phyloP scores from a whole-genome alignment of 53 echinoderm and acorn worm genomes.

The Astropecten irregularis region DNA sequence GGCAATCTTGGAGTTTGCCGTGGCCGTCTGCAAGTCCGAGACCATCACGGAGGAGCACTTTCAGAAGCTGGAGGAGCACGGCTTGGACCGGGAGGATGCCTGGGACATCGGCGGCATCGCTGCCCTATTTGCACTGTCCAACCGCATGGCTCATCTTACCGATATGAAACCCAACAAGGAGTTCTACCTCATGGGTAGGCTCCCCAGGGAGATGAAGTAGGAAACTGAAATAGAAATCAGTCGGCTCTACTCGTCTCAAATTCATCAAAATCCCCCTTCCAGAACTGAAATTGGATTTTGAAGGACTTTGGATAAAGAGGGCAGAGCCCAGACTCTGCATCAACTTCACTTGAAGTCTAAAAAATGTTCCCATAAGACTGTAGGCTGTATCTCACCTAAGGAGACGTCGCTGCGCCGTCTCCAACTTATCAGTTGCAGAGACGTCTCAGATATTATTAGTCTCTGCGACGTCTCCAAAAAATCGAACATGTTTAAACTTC shows the following conservation, averaged over 20 bases:
- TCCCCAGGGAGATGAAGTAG: constrained; percentile 76
- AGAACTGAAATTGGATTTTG: no score
- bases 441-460: no score
- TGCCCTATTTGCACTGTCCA: constrained; percentile 89
- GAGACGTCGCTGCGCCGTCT: no score
- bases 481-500: no score
- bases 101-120: constrained; percentile 90
- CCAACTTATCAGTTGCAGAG: no score
- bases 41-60: constrained; percentile 77
- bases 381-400: no score
- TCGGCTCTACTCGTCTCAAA: neutral
- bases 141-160: constrained; percentile 85
- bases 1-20: constrained; percentile 84
- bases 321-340: no score
- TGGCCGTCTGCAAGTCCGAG: constrained; percentile 85
- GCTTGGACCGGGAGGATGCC: constrained; percentile 93
- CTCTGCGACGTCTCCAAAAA: no score
- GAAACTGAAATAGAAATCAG: no score
- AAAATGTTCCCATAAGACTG: no score
- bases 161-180: constrained; percentile 88
- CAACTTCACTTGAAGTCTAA: no score
- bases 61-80: constrained; percentile 75
- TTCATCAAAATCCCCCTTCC: neutral
- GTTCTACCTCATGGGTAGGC: constrained; percentile 82
- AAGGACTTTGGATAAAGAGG: no score